Percentiles rank a stretch among this genome's conserved stretches.
Evolutionary conservation across 2,797 vertebrate genomes (phyloP).

Genomic region (Cottoperca gobio): DNA sequence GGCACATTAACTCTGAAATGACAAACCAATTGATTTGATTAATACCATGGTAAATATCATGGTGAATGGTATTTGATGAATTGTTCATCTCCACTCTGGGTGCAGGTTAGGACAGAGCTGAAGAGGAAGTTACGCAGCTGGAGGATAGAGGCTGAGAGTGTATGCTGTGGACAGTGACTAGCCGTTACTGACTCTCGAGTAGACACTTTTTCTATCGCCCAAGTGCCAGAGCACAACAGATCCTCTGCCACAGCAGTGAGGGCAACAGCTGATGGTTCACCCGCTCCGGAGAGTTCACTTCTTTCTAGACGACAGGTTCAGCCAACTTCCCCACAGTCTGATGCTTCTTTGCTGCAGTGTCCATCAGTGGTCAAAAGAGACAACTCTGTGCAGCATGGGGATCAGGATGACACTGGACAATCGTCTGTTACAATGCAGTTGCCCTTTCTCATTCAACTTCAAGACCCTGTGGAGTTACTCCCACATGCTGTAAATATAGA

Average conservation of each 20-base stretch:
- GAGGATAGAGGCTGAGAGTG: conserved; percentile 73
- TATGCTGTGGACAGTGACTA: conserved; percentile 84
- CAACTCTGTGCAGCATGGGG: neutral
- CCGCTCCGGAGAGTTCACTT: conserved; percentile 41
- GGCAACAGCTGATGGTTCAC: conserved; percentile 39
- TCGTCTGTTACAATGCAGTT: conserved; percentile 51
- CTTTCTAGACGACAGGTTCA: conserved; percentile 35
- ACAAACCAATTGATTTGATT: neutral
- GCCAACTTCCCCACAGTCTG: conserved; percentile 13
- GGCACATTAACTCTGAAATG: neutral
- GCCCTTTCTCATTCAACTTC: conserved; percentile 71
- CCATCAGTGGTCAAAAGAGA: conserved; percentile 17
- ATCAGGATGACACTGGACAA: conserved; percentile 15
- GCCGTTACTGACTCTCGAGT: conserved; percentile 42
- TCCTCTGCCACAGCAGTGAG: conserved; percentile 33
- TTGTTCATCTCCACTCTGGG: neutral
- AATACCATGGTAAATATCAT: too few relatives aligned
- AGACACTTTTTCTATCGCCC: conserved; percentile 65
- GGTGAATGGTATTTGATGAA: too few relatives aligned
- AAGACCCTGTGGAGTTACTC: conserved; percentile 67
- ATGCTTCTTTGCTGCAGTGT: conserved; percentile 27
- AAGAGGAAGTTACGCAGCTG: conserved; percentile 85
- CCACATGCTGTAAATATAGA: conserved; percentile 69
- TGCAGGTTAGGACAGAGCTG: conserved; percentile 87
- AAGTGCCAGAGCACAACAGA: conserved; percentile 56